Conservation (phyloP, 2,113 vertebrate genomes). For the Promerops cafer region DNA sequence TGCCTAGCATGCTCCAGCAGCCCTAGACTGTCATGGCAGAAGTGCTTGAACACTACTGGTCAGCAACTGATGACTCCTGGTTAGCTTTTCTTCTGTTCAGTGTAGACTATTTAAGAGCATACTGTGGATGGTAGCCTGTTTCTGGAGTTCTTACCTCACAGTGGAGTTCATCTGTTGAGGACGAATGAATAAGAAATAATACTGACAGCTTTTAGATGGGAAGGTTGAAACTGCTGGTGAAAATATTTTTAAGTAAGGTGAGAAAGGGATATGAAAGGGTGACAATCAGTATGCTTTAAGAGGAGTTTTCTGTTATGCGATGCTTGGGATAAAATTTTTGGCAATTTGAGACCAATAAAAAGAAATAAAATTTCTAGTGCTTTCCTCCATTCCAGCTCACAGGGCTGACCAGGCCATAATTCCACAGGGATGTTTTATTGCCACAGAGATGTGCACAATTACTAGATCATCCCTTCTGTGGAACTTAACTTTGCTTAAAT, state of each 20-base stretch:
- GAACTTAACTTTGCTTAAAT: background rate
- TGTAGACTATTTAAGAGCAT: background rate
- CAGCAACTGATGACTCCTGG: background rate
- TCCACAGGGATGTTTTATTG: background rate
- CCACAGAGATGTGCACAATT: background rate
- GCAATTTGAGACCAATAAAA: background rate
- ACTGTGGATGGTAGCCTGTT: background rate
- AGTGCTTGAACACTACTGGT: background rate
- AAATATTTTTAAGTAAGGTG: background rate
- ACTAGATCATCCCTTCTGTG: background rate
- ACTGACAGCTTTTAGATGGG: background rate
- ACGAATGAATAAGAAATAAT: background rate
- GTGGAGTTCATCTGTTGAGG: background rate
- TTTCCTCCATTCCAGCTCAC: background rate
- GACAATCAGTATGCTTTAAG: background rate
- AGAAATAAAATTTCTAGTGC: background rate
- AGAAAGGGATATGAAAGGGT: background rate
- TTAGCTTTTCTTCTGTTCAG: background rate
- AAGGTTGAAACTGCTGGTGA: background rate
- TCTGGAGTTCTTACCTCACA: background rate
- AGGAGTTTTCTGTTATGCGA: background rate
- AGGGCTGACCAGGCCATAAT: background rate
- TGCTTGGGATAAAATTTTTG: background rate
- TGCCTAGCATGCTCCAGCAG: background rate
- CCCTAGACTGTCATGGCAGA: background rate